These are phyloP conservation scores for Argyresthia goedartella DNA, from an alignment of 2,888 invertebrate species.

Conservation along the genomic window DNA sequence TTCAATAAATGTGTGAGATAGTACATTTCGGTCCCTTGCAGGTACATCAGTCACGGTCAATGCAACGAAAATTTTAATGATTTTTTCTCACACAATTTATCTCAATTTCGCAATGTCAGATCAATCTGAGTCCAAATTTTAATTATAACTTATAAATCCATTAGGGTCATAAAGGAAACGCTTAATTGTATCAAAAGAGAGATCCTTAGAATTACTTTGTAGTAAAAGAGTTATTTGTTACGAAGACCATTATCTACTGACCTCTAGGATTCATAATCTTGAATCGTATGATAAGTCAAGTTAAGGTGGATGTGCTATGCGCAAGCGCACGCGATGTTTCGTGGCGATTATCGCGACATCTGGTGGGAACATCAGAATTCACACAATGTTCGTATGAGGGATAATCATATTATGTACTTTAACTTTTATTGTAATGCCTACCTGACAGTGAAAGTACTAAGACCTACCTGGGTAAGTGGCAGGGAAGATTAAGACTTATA, in stretches of 20 bases:
- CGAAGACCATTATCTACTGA: neutral
- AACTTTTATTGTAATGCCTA: neutral
- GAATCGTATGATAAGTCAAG: neutral
- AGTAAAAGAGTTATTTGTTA: neutral
- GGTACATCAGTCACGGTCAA: too few relatives aligned
- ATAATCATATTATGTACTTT: slow-evolving; percentile 15
- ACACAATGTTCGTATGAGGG: slow-evolving; percentile 17
- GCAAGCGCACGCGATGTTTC: slow-evolving; percentile 15
- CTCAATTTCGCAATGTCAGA: too few relatives aligned
- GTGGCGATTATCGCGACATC: slow-evolving; percentile 26
- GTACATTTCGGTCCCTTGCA: too few relatives aligned
- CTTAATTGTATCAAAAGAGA: neutral
- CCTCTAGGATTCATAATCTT: neutral
- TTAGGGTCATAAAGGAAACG: neutral
- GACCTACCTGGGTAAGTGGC: too few relatives aligned
- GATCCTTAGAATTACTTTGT: neutral
- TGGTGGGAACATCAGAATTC: slow-evolving; percentile 25
- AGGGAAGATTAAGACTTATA: too few relatives aligned
- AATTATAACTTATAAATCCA: neutral
- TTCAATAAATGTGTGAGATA: too few relatives aligned
- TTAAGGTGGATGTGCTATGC: slow-evolving; percentile 5
- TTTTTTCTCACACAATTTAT: too few relatives aligned
- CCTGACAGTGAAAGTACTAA: neutral
- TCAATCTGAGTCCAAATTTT: neutral
- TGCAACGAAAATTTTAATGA: too few relatives aligned